Evolutionary conservation across 2,113 vertebrate species (phyloP), one percentile per base, ranked within the genome.

Genomic region (Paralichthys olivaceus): DNA sequence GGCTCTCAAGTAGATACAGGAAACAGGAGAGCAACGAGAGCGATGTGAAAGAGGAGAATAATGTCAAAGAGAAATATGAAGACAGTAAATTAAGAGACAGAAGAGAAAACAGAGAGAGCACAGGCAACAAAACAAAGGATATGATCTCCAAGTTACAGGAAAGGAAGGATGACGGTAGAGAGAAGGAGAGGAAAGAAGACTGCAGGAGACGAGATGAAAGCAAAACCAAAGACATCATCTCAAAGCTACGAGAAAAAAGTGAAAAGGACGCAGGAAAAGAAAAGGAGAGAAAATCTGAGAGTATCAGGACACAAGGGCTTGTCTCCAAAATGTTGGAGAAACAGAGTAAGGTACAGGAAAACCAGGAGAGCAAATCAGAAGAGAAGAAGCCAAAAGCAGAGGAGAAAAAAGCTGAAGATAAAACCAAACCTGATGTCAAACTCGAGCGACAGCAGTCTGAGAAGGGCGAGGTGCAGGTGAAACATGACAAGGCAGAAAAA

Each of bases 141-240:
- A 87, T 94, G 88, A 93, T 94, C 74, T 90, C 89, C 22, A 94
- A 90, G 83, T 79, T 93, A 43, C 92, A 93, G 74, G 94, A 93
- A 2, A 93, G 89, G 79, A 93, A 85, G 22, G 90, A 93, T 0
- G 90, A 93, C 0, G 67, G 60, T 17, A 89, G 61, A 79, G 92
- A 91, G 51, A 93, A 87, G 68, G 92, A 93, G 4, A 91, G 29
- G 73, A 94, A 58, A 61, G 93, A 94, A 6, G 94, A 94, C 20
- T 75, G 62, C 76, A 86, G 84, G 77, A 93, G 77, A 65, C 90
- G 80, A 61, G 92, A 93, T 9, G 93, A 94, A 54, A 92, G 86
- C 70, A 95, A 93, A 83, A 93, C 92, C 51, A 95, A 91, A 68
- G 93, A 93, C 58, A 90, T 95, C 58, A 94, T 95, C 72, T 95